Evolutionary conservation across 2,797 vertebrate genomes (phyloP), one percentile per base, ranked within the genome.

Genomic region (Coluber constrictor): DNA sequence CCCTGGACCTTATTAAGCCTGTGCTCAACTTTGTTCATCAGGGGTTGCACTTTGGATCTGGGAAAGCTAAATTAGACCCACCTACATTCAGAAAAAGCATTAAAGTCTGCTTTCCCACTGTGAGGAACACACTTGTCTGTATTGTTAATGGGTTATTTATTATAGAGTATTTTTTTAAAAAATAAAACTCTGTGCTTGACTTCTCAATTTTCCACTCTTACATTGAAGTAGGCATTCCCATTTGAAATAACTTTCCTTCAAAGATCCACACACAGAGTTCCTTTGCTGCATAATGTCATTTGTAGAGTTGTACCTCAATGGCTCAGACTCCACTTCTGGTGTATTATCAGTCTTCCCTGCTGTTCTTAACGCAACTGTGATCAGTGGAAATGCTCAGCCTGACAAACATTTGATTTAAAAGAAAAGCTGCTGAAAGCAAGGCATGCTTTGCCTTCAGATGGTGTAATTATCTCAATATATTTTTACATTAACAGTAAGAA

Each of bases 401-500:
- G 90, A 90, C 74, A 93, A 93, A 90, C 25, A 37, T 83, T 87
- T 93, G 89, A 87, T 93, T 93, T 90, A 93, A 87, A 86, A 93
- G 88, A 63, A 79, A 87, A 86, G n/a, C n/a, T 13, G 79, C 60
- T 90, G 59, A 66, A 57, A n/a, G 88, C 89, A 93, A 66, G 66
- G 51, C 70, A 23, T 86, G 29, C 55, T 29, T 16, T 90, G 59
- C 79, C 54, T 93, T 51, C 29, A 92, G 90, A 60, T 86, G 27
- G n/a, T 37, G 29, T 93, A 83, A 90, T 90, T 92, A 55, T 74
- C 51, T 86, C 66, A 55, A 90, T 90, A 23, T 87, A 92, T 89
- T 93, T 89, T 89, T 92, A 54, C n/a, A 15, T 92, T 86, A 93
- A 91, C 51, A 56, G 54, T 92, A 66, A 86, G 27, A 66, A 70